A percentile compares a stretch with the other conserved stretches of the same genome.
phyloP scores from a whole-genome alignment of 2,888 invertebrate genomes.

The Pimpla rufipes region DNA sequence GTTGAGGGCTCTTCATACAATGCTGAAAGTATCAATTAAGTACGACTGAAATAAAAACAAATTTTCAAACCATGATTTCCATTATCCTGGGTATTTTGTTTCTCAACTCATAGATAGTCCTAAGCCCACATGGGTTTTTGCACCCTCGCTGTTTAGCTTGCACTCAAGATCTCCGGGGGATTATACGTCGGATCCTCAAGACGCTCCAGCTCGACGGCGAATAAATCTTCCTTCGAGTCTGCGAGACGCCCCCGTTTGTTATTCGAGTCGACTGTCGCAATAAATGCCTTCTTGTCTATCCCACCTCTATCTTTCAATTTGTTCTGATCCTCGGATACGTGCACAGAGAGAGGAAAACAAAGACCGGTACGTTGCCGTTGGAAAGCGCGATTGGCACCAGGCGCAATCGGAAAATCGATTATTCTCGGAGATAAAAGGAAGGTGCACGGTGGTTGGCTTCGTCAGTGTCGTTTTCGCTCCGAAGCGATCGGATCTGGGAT shows the following conservation, averaged over 20 bases:
- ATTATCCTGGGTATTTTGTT: background rate
- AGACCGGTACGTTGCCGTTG: conserved; percentile 28
- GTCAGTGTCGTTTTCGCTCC: conserved; percentile 40
- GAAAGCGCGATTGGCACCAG: conserved; percentile 55
- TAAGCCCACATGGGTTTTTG: conserved; percentile 26
- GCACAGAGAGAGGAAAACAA: conserved; percentile 18
- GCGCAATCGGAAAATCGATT: conserved; percentile 67
- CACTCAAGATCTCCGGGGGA: conserved; percentile 35
- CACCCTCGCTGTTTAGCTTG: conserved; percentile 37
- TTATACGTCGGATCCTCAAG: conserved; percentile 22
- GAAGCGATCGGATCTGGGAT: conserved; percentile 2
- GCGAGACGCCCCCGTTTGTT: conserved; percentile 58
- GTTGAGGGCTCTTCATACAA: background rate
- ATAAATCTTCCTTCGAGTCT: conserved; percentile 53
- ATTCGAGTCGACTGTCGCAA: conserved; percentile 67
- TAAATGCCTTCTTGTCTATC: conserved; percentile 59
- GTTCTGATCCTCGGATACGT: conserved; percentile 60
- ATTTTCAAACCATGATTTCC: background rate
- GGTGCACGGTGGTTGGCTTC: conserved; percentile 12
- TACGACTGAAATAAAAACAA: background rate
- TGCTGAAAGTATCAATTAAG: background rate
- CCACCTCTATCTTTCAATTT: conserved; percentile 68
- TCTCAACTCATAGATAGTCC: background rate
- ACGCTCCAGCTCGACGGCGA: conserved; percentile 14
- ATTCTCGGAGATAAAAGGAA: conserved; percentile 60